Evolutionary conservation across 2,888 invertebrate genomes (phyloP).

Genomic region (Spodoptera littoralis): DNA sequence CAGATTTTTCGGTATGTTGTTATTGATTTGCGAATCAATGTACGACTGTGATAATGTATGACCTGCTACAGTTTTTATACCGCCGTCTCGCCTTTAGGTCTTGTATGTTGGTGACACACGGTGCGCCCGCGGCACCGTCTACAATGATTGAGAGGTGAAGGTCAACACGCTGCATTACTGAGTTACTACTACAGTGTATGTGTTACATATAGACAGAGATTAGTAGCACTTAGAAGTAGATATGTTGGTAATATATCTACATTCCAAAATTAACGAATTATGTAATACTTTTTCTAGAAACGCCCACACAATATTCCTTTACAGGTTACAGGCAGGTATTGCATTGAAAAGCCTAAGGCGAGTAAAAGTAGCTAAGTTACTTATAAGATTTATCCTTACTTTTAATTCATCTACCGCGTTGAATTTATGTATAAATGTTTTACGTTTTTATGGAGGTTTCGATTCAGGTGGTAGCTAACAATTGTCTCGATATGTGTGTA

Average conservation of each 20-base stretch:
- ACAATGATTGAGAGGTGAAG: slow-evolving; percentile 50
- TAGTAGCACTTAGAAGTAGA: slow-evolving; percentile 16
- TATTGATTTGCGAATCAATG: slow-evolving; percentile 67
- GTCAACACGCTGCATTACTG: slow-evolving; percentile 23
- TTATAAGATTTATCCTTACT: no score
- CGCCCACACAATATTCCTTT: no score
- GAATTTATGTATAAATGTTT: no score
- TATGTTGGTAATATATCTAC: slow-evolving; percentile 9
- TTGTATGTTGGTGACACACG: slow-evolving; percentile 24
- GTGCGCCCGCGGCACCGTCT: slow-evolving; percentile 10
- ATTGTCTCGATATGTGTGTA: no score
- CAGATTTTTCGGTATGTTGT: slow-evolving; percentile 53
- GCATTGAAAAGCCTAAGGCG: no score
- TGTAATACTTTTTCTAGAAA: background rate
- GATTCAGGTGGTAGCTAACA: no score
- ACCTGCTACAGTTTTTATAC: slow-evolving; percentile 76
- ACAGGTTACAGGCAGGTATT: no score
- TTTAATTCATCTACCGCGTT: no score
- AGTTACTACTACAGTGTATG: slow-evolving; percentile 13
- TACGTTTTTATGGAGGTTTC: no score
- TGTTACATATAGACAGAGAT: slow-evolving; percentile 8
- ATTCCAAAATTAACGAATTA: slow-evolving; percentile 3
- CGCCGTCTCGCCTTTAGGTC: slow-evolving; percentile 57
- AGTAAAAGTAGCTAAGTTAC: no score
- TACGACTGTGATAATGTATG: slow-evolving; percentile 69